Base-by-base conservation (phyloP, 2,888 invertebrate genomes). In the Drosophila vallismaia region DNA sequence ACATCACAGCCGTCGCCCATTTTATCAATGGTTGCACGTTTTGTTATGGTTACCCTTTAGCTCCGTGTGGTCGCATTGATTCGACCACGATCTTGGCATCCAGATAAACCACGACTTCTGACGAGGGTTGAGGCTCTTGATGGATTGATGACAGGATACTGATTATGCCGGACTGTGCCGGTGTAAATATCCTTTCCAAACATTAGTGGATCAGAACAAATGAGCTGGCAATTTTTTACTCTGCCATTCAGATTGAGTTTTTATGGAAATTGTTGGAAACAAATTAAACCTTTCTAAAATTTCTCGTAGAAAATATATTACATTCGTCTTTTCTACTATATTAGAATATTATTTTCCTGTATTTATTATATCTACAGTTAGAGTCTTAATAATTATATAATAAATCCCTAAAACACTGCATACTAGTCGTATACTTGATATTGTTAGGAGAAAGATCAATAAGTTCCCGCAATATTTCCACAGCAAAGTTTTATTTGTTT, bases 21-120 rank as follows among this genome's bases (percentile, higher is more conserved):
- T 72, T 75, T 67, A 72, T 72, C 81, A 77, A 69, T 59, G 56
- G 54, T 29, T 51, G 46, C 72, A 72, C 52, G 69, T 53, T 79
- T 60, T 55, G 59, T 68, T 70, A 49, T 51, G 59, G 44, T 31
- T 78, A 56, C 71, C 58, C 69, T 80, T 71, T 53, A 33, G 53
- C 58, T 28, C 19, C 46, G 53, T 28, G 55, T 38, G 50, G 55
- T 31, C 28, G 5, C 51, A 38, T 50, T n/a, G 55, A 45, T 49
- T 56, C 38, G 19, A 36, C 33, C 24, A 26, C 31, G 68, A 51
- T 46, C 50, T 55, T 67, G 44, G 31, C 40, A 19, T 19, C 4
- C 14, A 42, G 24, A 51, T 26, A 45, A 14, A 12, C 14, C 24
- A 36, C 36, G 36, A 45, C 33, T 24, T n/a, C 29, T 64, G 64